Conservation (phyloP, 2,888 invertebrate species). For the Sinhomidia bicolor region DNA sequence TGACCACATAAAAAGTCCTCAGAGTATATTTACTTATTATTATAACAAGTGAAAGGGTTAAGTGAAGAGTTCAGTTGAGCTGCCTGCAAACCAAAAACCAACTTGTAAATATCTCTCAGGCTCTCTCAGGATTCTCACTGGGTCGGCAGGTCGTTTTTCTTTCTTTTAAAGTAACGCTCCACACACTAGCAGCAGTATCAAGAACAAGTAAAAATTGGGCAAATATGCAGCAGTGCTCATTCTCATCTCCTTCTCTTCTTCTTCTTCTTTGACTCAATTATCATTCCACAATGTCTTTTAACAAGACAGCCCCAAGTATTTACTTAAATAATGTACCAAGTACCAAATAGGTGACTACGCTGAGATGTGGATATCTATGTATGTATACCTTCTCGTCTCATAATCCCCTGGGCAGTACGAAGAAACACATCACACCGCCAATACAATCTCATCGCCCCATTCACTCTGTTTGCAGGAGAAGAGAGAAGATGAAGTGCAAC, state of each 20-base stretch:
- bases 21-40: slow-evolving; percentile 31
- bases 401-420: background rate
- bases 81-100: background rate
- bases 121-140: slow-evolving; percentile 43
- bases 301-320: background rate
- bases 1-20: slow-evolving; percentile 54
- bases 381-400: no score
- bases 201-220: background rate
- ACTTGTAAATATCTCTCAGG: background rate
- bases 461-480: background rate
- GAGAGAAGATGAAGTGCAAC: background rate
- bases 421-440: background rate
- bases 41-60: slow-evolving; percentile 33
- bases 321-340: background rate
- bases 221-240: background rate
- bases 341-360: background rate
- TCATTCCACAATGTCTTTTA: slow-evolving; percentile 34
- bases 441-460: background rate
- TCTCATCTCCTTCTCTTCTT: background rate
- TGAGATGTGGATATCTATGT: no score
- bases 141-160: slow-evolving; percentile 22
- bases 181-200: background rate
- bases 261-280: slow-evolving; percentile 36
- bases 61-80: slow-evolving; percentile 32
- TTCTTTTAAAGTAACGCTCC: background rate